A percentile compares a stretch with the other conserved stretches of the same genome.
Conservation (phyloP, 2,113 vertebrate genomes). For the Lota lota region DNA sequence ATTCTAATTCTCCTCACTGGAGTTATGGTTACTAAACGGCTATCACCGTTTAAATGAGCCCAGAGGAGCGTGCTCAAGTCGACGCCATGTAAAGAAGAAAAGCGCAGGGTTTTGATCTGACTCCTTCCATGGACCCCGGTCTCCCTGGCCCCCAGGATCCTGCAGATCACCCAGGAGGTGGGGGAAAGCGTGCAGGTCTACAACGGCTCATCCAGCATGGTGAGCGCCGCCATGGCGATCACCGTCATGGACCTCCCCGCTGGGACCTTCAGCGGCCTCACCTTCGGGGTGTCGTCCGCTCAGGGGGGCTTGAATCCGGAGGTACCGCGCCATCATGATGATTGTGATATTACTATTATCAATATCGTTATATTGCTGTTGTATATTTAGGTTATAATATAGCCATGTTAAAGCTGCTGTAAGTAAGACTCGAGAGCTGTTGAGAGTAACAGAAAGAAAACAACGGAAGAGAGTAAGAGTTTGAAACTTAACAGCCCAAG, state of each 20-base stretch:
- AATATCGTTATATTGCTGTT: too few species aligned
- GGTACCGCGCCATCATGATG: conserved; percentile 52
- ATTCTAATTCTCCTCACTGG: too few species aligned
- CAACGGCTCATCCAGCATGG: conserved; percentile 59
- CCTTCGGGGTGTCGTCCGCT: conserved; percentile 76
- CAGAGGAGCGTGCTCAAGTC: too few species aligned
- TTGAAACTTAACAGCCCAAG: too few species aligned
- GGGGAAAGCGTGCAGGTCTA: conserved; percentile 78
- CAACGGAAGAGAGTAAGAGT: too few species aligned
- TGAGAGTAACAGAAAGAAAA: too few species aligned
- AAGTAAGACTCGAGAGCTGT: too few species aligned
- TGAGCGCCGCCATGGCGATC: conserved; percentile 65
- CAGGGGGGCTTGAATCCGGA: conserved; percentile 58
- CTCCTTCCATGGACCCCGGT: neutral
- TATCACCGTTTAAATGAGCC: too few species aligned
- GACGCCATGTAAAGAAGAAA: too few species aligned
- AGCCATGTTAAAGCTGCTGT: too few species aligned
- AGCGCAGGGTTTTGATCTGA: neutral
- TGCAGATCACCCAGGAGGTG: conserved; percentile 75
- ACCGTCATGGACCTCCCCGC: conserved; percentile 67
- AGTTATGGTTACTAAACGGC: too few species aligned
- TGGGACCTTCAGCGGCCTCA: conserved; percentile 66
- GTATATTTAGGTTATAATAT: too few species aligned
- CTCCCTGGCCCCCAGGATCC: conserved; percentile 70
- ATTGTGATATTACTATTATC: neutral